A percentile compares a stretch with the other conserved stretches of the same genome.
Evolutionary conservation across 2,888 invertebrate genomes (phyloP).

Genomic region (Synanthedon formicaeformis): DNA sequence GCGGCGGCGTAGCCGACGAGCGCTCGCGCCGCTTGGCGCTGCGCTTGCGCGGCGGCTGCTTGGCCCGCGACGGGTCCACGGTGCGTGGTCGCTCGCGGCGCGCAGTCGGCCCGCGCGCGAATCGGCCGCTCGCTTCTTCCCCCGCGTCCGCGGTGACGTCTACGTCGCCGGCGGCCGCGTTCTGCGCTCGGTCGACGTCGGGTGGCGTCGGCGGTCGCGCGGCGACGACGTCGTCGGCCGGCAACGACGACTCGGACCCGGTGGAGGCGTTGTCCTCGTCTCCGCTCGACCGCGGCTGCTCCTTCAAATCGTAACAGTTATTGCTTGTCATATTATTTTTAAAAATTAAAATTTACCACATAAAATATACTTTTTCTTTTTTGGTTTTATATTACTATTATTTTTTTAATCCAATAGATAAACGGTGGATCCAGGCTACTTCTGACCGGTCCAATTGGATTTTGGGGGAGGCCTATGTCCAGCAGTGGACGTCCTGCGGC

Average conservation of each 20-base stretch:
- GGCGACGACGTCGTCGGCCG: constrained; percentile 14
- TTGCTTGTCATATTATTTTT: no score
- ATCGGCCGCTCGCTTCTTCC: no score
- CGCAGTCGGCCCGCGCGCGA: neutral
- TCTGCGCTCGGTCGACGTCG: constrained; percentile 10
- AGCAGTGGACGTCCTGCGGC: no score
- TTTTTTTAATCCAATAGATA: no score
- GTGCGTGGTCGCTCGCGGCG: neutral
- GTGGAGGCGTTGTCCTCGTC: constrained; percentile 26
- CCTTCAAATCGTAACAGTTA: constrained; percentile 2
- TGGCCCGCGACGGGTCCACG: constrained; percentile 1
- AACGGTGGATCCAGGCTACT: no score
- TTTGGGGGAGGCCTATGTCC: no score
- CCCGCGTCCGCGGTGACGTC: neutral
- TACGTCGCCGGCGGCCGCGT: constrained; percentile 1
- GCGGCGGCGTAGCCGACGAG: constrained; percentile 10
- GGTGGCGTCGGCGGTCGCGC: constrained; percentile 1
- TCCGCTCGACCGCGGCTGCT: constrained; percentile 15
- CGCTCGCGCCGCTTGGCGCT: constrained; percentile 3
- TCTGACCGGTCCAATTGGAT: no score
- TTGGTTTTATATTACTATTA: no score
- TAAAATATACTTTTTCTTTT: no score
- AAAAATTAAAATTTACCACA: no score
- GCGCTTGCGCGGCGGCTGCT: constrained; percentile 1
- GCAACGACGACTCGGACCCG: constrained; percentile 24